A percentile compares a stretch with the other conserved stretches of the same genome.
Evolutionary conservation across 2,888 invertebrate genomes (phyloP).

Genomic region (Nineta flava): DNA sequence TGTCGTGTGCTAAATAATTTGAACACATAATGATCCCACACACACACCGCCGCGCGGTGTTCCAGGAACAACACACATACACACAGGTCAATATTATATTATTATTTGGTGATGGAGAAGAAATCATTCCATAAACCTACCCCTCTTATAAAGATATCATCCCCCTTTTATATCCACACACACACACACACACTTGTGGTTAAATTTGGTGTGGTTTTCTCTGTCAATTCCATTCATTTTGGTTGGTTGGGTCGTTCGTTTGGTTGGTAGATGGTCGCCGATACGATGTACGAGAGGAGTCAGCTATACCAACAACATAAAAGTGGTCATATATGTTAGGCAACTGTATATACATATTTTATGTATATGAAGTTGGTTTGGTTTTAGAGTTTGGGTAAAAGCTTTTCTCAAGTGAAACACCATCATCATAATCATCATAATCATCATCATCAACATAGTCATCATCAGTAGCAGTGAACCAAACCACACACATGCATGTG

Average conservation of each 20-base stretch:
- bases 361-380: not conserved
- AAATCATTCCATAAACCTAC: no score
- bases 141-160: no score
- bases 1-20: slow-evolving; percentile 1
- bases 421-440: no score
- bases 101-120: no score
- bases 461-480: no score
- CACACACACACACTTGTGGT: not conserved
- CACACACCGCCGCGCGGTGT: not conserved
- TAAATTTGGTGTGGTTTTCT: not conserved
- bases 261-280: no score
- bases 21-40: not conserved
- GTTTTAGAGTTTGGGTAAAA: not conserved
- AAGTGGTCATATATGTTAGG: not conserved
- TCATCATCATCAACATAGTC: no score
- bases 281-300: not conserved
- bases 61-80: not conserved
- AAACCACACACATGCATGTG: no score
- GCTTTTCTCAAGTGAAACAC: not conserved
- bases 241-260: no score
- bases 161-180: no score
- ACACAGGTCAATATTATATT: slow-evolving; percentile 1
- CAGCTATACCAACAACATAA: not conserved
- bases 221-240: not conserved
- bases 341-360: not conserved